Conservation (phyloP, 2,113 vertebrate species). For the Myiopsitta monachus region DNA sequence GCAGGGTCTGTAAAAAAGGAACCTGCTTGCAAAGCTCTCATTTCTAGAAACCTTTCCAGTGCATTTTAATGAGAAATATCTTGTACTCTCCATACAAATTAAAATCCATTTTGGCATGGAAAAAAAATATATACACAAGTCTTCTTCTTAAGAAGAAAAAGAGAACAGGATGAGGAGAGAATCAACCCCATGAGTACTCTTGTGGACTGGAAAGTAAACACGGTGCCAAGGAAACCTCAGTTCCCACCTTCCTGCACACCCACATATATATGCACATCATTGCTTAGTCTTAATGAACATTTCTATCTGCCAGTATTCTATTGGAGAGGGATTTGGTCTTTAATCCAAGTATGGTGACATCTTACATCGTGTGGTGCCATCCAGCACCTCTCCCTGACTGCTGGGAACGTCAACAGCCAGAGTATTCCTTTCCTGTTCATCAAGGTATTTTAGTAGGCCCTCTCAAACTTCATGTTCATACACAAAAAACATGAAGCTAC, state of each 20-base stretch:
- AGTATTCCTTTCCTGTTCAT: not conserved
- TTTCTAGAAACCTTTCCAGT: not conserved
- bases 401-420: not conserved
- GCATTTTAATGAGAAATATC: not conserved
- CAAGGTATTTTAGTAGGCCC: not conserved
- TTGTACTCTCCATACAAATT: not conserved
- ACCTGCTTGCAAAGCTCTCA: not conserved
- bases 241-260: not conserved
- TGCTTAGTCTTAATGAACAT: not conserved
- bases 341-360: not conserved
- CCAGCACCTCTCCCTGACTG: not conserved
- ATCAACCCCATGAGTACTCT: not conserved
- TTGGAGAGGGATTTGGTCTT: not conserved
- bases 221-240: not conserved
- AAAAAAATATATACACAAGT: not conserved
- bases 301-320: not conserved
- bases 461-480: not conserved
- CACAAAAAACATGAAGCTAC: not conserved
- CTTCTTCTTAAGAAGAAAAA: not conserved
- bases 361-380: not conserved
- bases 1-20: not conserved
- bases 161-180: not conserved
- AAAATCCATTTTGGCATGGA: not conserved
- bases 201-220: not conserved
- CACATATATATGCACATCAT: rapidly evolving